Conservation (phyloP, 2,888 invertebrate species). For the Eupithecia abbreviata region DNA sequence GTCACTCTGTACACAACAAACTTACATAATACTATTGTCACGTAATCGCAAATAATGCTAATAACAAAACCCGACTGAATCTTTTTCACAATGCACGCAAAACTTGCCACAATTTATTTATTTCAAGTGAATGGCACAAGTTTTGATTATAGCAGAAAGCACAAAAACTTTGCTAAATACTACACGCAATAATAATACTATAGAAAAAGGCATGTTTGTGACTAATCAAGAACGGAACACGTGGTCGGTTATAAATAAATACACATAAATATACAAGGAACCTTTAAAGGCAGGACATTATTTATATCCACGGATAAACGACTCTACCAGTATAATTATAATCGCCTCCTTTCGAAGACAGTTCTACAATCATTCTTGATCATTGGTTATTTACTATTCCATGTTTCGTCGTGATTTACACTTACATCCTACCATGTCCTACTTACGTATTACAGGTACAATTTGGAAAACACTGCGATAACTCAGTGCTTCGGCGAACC, state of each 20-base stretch:
- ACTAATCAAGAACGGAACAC: constrained; percentile 43
- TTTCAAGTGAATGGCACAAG: constrained; percentile 12
- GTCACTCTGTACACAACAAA: neutral
- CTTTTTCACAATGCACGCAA: constrained; percentile 3
- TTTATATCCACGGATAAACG: constrained; percentile 12
- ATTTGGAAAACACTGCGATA: constrained; percentile 18
- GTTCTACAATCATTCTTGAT: neutral
- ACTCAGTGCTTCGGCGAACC: neutral
- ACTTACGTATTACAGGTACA: constrained; percentile 31
- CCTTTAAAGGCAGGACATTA: constrained; percentile 43
- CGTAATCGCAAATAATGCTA: neutral
- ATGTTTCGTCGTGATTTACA: constrained; percentile 12
- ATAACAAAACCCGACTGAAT: neutral
- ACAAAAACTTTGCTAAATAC: constrained; percentile 28
- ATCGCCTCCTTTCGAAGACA: neutral
- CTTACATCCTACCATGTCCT: constrained; percentile 5
- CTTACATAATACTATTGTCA: neutral
- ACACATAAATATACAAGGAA: constrained; percentile 49
- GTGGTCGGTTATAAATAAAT: constrained; percentile 38
- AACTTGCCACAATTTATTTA: constrained; percentile 9
- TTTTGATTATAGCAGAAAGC: constrained; percentile 5
- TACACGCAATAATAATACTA: constrained; percentile 42
- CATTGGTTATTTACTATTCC: neutral
- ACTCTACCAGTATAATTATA: neutral
- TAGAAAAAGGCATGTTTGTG: constrained; percentile 45